Evolutionary conservation across 2,797 vertebrate genomes (phyloP), one percentile per base, ranked within the genome.

Genomic region (Bradypodion ventrale): DNA sequence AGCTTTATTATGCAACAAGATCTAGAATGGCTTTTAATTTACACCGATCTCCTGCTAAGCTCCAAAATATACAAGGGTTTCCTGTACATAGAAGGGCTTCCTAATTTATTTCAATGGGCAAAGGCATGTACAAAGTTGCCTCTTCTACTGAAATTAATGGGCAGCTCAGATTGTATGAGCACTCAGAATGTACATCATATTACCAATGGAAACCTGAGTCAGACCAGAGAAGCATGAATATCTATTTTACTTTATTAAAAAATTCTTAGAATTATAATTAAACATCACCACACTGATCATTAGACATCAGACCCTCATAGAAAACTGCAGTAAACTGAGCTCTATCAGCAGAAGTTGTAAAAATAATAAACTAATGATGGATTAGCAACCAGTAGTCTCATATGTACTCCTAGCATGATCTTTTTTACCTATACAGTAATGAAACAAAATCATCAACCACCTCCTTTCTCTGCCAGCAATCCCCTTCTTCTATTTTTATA

Each of bases 1-100:
- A 75, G 56, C 68, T 88, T 82, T 88, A 87, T 66, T 85, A 25
- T 3, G 82, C 40, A 46, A 79, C 35, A 12, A 35, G 68, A 74
- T 29, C 69, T 0, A 79, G 46, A 63, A 49, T 9, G 56, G 15
- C 88, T 65, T 42, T 73, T 85, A 62, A 89, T 72, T 5, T 32
- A 25, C 37, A 25, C 37, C 27, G 44, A 35, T 59, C 79, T 60
- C 29, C 25, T 44, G 19, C 2, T 27, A 62, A 60, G 29, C 60
- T 65, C 15, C 60, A 65, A 76, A 59, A 77, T 4, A 56, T 7
- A 23, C 19, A 77, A 16, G 42, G 52, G 66, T 66, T 42, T 78
- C 42, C 19, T 66, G 16, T 42, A 29, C 62, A 66, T 23, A 12
- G 35, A 76, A 69, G 10, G 52, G 42, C 19, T 63, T 13, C 56